Evolutionary conservation across 1,140 invertebrate species (phyloP), one percentile per base, ranked within the genome.

Genomic region (Eubasilissa regina): DNA sequence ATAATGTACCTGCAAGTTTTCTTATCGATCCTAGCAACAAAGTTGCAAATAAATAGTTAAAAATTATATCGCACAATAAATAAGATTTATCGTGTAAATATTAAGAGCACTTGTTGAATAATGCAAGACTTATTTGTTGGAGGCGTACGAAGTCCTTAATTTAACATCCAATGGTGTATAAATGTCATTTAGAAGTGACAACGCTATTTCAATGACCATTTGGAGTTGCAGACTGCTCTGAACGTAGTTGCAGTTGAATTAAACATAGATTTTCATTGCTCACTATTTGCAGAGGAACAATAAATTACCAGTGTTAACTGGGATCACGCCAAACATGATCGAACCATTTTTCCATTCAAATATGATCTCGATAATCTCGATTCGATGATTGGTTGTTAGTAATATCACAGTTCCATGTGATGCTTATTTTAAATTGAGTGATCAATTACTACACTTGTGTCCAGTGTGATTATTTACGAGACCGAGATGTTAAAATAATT

Each of bases 181-280:
- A 70, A 70, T 51, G 66, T 70, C 66, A n/a, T 48, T 70, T 35
- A 1, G 66, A 70, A 70, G 66, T 70, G 66, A 70, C 66, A 70
- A 25, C 21, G 43, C 66, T 10, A 25, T 70, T 70, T 70, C 66
- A 19, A 70, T 25, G 45, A 47, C 66, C 47, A 70, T 70, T 48
- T 45, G 21, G 4, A 53, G 51, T 51, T 53, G 13, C 11, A 13
- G 6, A 53, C 11, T 12, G 12, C 6, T 9, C 19, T 60, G 19
- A 12, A 60, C 56, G 56, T 4, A 12, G 56, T 25, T 12, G 21
- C 56, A 15, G 19, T 35, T 64, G 60, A 64, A 64, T 64, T 25
- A 64, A 43, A 64, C 60, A 64, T 64, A 64, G 60, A 64, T 25
- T 64, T 25, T 64, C 60, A 64, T 43, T 64, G 60, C 19, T 15